These are phyloP conservation scores for Valencia hispanica DNA, from an alignment of 2,797 vertebrate species.

Conservation along the genomic window DNA sequence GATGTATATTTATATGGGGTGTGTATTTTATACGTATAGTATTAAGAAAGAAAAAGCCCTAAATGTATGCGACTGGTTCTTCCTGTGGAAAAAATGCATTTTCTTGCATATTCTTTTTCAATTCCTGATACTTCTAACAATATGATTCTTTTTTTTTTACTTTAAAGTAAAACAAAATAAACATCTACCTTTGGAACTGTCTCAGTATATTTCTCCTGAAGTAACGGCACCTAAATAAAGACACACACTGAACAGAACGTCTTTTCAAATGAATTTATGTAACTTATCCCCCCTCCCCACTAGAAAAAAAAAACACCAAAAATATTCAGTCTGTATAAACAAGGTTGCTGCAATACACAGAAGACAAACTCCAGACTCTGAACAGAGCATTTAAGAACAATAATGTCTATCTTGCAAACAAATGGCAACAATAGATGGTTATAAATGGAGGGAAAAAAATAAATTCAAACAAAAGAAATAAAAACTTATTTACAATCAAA, in stretches of 20 bases:
- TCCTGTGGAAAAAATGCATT: too few relatives aligned
- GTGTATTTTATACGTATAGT: too few relatives aligned
- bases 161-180: background rate
- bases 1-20: too few relatives aligned
- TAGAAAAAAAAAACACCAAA: conserved; percentile 8
- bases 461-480: background rate
- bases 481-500: conserved; percentile 16
- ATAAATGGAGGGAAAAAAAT: background rate
- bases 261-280: conserved; percentile 47
- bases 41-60: too few relatives aligned
- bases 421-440: background rate
- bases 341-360: background rate
- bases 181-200: background rate
- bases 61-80: too few relatives aligned
- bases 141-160: too few relatives aligned
- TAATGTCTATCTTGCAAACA: conserved; percentile 9
- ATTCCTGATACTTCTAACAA: too few relatives aligned
- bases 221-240: background rate
- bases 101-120: too few relatives aligned
- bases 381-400: conserved; percentile 9
- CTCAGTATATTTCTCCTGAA: too few relatives aligned
- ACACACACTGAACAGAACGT: background rate
- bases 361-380: background rate
- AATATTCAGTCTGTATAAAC: background rate
- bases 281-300: background rate